Evolutionary conservation across 2,888 invertebrate genomes (phyloP).

Genomic region (Aricia artaxerxes): DNA sequence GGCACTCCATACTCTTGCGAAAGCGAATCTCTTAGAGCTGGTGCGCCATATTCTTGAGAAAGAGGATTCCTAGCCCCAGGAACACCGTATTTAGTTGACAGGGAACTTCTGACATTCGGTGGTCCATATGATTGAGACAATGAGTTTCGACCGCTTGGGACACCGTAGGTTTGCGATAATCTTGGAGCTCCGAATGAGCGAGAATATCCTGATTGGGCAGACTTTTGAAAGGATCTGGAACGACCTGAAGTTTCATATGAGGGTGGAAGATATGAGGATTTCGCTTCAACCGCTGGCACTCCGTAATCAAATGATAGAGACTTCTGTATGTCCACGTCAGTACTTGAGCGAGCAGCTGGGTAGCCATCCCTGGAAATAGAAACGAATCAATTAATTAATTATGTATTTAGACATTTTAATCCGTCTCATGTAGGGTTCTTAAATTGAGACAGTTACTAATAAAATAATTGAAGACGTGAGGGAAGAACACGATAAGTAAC

Average conservation of each 20-base stretch:
- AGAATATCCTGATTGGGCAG: conserved; percentile 43
- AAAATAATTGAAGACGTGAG: no score
- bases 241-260: neutral
- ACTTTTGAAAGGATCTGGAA: conserved; percentile 32
- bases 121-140: conserved; percentile 38
- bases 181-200: conserved; percentile 40
- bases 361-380: conserved; percentile 59
- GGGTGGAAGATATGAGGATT: neutral
- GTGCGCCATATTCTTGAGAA: conserved; percentile 46
- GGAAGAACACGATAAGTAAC: no score
- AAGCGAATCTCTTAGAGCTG: conserved; percentile 31
- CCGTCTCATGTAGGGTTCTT: no score
- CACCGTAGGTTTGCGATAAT: conserved; percentile 46
- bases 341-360: conserved; percentile 50
- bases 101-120: conserved; percentile 34
- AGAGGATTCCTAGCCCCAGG: conserved; percentile 46
- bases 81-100: conserved; percentile 46
- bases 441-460: no score
- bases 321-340: conserved; percentile 43
- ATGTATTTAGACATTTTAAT: neutral
- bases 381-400: neutral
- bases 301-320: conserved; percentile 50
- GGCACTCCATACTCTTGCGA: conserved; percentile 49
- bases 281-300: conserved; percentile 42
- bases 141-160: conserved; percentile 43